Percentiles rank a stretch among this genome's conserved stretches.
These are phyloP conservation scores for Numida meleagris DNA, from an alignment of 2,113 vertebrate genomes.

Conservation along the genomic window DNA sequence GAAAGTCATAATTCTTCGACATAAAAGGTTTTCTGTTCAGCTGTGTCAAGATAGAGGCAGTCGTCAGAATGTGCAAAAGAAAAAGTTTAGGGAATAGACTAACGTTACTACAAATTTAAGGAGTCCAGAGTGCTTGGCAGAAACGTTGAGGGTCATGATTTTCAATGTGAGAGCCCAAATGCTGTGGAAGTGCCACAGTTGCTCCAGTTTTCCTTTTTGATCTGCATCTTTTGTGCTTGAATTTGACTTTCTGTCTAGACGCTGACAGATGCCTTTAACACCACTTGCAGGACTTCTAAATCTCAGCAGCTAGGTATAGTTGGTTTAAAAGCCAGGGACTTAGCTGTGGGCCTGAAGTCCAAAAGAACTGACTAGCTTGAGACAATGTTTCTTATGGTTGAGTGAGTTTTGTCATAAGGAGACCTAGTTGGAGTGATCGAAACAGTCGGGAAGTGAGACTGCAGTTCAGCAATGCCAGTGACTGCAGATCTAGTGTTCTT, in stretches of 20 bases:
- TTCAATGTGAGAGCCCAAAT: neutral
- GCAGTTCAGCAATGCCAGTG: neutral
- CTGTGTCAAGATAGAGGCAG: neutral
- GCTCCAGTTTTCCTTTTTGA: neutral
- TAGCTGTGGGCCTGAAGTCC: neutral
- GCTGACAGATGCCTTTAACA: neutral
- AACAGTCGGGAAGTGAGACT: neutral
- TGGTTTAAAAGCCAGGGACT: neutral
- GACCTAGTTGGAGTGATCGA: neutral
- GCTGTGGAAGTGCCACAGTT: neutral
- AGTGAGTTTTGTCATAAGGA: neutral
- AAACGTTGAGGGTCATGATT: neutral
- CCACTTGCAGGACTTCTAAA: neutral
- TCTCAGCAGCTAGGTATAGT: neutral
- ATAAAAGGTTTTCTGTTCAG: neutral
- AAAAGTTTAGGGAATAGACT: neutral
- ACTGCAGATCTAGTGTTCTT: neutral
- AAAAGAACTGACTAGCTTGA: neutral
- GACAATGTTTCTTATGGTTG: neutral
- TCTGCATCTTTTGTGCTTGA: neutral
- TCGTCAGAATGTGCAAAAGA: neutral
- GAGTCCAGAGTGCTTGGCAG: neutral
- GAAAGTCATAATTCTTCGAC: neutral
- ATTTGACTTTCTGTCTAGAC: neutral
- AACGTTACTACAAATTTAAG: neutral